Percentiles rank a stretch among this genome's conserved stretches.
Evolutionary conservation across 2,797 vertebrate species (phyloP).

Genomic region (Falco naumanni): DNA sequence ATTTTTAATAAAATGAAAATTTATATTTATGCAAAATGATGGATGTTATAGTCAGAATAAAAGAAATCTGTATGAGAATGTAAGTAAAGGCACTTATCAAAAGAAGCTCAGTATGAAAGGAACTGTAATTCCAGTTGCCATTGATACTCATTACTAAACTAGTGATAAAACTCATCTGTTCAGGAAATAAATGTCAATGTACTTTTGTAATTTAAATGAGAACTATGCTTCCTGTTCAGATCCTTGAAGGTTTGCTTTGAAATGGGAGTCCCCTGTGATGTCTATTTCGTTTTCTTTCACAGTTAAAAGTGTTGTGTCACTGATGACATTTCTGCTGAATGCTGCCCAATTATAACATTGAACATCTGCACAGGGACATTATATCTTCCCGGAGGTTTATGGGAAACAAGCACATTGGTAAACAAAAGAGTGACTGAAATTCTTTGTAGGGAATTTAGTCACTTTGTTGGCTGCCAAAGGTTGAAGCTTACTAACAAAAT

Average conservation of each 20-base stretch:
- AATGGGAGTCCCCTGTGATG: conserved; percentile 67
- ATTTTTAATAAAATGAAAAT: not conserved
- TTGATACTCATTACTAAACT: conserved; percentile 59
- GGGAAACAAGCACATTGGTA: conserved; percentile 30
- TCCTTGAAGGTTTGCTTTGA: conserved; percentile 70
- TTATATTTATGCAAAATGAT: not conserved
- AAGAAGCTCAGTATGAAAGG: conserved; percentile 58
- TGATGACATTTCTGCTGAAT: conserved; percentile 57
- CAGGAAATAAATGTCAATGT: conserved; percentile 59
- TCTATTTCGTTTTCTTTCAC: conserved; percentile 46
- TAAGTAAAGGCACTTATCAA: conserved; percentile 34
- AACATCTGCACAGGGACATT: conserved; percentile 43
- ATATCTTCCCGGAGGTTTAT: not conserved
- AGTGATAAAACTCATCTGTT: conserved; percentile 63
- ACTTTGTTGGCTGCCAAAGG: conserved; percentile 60
- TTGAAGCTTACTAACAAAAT: conserved; percentile 36
- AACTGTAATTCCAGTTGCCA: conserved; percentile 49
- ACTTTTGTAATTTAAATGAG: conserved; percentile 75
- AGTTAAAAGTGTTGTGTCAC: conserved; percentile 45
- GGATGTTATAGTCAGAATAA: not conserved
- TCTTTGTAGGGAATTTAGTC: conserved; percentile 48
- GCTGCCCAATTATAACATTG: conserved; percentile 46
- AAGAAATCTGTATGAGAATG: not conserved
- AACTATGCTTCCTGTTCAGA: conserved; percentile 42
- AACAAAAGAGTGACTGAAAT: conserved; percentile 44